Evolutionary conservation across 2,113 vertebrate genomes (phyloP).

Genomic region (Phoxinus phoxinus): DNA sequence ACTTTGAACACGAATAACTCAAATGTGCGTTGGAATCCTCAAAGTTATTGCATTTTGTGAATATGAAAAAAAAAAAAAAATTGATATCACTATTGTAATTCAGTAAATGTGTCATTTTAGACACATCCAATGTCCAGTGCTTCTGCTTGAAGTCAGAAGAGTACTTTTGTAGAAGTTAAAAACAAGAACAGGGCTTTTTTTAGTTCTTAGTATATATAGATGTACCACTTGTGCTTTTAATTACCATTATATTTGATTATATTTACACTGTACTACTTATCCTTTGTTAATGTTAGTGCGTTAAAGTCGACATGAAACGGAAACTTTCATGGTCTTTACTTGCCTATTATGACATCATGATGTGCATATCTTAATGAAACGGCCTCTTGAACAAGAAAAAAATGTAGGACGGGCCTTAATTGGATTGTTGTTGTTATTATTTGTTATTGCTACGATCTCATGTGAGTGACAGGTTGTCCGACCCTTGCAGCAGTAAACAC

Average conservation of each 20-base stretch:
- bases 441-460: no score
- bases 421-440: no score
- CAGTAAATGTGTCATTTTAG: conserved; percentile 45
- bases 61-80: conserved; percentile 32
- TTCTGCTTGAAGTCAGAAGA: background rate
- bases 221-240: background rate
- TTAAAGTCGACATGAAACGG: background rate
- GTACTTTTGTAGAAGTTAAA: background rate
- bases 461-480: no score
- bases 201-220: background rate
- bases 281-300: background rate
- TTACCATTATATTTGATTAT: background rate
- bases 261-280: background rate
- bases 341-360: no score
- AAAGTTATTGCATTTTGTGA: conserved; percentile 66
- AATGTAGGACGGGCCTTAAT: no score
- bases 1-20: conserved; percentile 67
- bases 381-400: no score
- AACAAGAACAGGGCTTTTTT: background rate
- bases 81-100: conserved; percentile 51
- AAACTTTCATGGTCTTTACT: no score
- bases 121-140: background rate
- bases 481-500: no score
- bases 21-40: conserved; percentile 59
- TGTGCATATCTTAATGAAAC: no score